Conservation (phyloP, 92 coral and sea anemone species). For the Epizoanthus scotinus region DNA sequence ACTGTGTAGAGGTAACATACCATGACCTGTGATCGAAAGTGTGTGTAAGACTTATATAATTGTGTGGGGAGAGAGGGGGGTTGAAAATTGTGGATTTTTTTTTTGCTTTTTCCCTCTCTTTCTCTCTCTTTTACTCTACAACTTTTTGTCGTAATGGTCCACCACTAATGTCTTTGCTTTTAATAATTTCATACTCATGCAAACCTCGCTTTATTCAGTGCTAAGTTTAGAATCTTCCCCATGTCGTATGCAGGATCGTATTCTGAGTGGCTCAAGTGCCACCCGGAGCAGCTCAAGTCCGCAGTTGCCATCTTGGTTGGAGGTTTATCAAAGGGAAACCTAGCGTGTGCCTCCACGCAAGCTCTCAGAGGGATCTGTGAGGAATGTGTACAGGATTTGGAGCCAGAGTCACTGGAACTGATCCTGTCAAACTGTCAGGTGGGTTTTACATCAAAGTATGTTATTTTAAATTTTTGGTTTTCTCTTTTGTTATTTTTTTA, state of each 20-base stretch:
- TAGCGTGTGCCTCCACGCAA: constrained; percentile 92
- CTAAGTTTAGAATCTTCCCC: not conserved
- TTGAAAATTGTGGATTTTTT: too few relatives aligned
- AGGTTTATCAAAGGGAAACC: constrained; percentile 71
- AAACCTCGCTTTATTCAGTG: not conserved
- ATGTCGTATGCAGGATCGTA: constrained; percentile 69
- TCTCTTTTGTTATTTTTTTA: too few relatives aligned
- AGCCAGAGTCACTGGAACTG: constrained; percentile 65
- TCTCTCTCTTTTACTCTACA: too few relatives aligned
- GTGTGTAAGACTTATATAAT: too few relatives aligned
- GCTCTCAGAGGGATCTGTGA: constrained; percentile 96
- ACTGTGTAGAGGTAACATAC: too few relatives aligned
- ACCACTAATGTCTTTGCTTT: too few relatives aligned
- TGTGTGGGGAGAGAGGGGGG: too few relatives aligned
- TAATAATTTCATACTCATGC: too few relatives aligned
- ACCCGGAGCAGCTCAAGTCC: constrained; percentile 88
- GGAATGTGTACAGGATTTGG: constrained; percentile 91
- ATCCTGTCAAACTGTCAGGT: constrained; percentile 92
- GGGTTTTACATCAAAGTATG: not conserved
- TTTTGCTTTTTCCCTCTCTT: too few relatives aligned
- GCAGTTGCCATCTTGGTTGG: constrained; percentile 87
- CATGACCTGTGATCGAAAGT: too few relatives aligned
- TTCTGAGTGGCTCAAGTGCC: constrained; percentile 97
- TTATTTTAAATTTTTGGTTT: too few relatives aligned
- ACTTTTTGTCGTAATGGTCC: too few relatives aligned